A percentile compares a stretch with the other conserved stretches of the same genome.
Evolutionary conservation across 2,113 vertebrate genomes (phyloP).

Genomic region (Cyanoliseus patagonus): DNA sequence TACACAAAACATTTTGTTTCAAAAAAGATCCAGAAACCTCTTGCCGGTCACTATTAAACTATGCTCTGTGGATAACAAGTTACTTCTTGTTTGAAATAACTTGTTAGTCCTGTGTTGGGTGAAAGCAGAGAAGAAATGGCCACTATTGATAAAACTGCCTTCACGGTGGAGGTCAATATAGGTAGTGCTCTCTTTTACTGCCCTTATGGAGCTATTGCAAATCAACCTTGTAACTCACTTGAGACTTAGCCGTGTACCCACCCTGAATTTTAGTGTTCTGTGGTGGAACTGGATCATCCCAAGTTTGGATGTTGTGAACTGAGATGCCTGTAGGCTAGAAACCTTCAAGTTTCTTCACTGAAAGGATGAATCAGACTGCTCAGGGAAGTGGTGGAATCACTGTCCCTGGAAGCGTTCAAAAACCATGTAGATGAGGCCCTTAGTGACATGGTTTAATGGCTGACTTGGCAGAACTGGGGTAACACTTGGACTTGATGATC

Average conservation of each 20-base stretch:
- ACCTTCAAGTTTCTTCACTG: neutral
- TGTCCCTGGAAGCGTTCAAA: neutral
- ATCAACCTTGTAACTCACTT: neutral
- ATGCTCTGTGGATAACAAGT: neutral
- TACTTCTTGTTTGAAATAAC: neutral
- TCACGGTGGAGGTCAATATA: fast-evolving
- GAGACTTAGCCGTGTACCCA: neutral
- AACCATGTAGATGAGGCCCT: neutral
- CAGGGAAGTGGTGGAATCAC: neutral
- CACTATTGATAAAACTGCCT: neutral
- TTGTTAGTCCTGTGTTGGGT: neutral
- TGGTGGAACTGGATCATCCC: neutral
- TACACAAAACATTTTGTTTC: neutral
- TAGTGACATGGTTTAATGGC: neutral
- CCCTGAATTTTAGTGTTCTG: neutral
- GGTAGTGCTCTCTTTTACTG: neutral
- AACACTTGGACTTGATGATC: neutral
- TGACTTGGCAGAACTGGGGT: neutral
- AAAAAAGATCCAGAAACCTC: neutral
- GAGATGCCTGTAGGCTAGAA: neutral
- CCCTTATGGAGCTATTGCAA: neutral
- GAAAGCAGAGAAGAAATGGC: neutral
- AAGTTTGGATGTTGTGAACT: neutral
- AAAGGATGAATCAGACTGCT: neutral
- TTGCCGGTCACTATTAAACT: neutral